Percentiles rank a stretch among this genome's conserved stretches.
Evolutionary conservation across 2,797 vertebrate genomes (phyloP).

Genomic region (Eospalax fontanierii): DNA sequence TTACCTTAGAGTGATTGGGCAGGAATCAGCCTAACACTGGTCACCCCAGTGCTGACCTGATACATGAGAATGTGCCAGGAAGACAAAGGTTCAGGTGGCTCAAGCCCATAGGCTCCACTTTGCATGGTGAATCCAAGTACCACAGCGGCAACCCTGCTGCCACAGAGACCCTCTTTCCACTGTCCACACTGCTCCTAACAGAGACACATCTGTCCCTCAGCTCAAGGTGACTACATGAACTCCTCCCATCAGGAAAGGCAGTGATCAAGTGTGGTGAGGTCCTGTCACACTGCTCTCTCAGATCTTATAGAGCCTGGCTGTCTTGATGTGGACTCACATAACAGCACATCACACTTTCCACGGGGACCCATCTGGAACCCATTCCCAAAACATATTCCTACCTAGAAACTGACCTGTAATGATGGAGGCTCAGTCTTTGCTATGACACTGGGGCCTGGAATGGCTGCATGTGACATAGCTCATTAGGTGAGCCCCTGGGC

Average conservation of each 20-base stretch:
- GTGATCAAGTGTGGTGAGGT: background rate
- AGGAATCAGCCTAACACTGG: background rate
- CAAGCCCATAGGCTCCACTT: accelerated
- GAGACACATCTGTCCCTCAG: background rate
- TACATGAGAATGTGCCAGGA: accelerated
- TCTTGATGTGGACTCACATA: accelerated
- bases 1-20: background rate
- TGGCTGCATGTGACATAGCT: too few species aligned
- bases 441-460: too few species aligned
- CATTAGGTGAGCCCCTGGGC: too few species aligned
- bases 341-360: background rate
- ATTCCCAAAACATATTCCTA: too few species aligned
- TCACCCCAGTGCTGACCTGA: background rate
- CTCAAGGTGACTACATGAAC: accelerated
- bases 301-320: background rate
- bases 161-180: background rate
- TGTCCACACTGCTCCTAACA: background rate
- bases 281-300: too few species aligned
- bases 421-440: too few species aligned
- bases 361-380: too few species aligned
- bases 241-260: background rate
- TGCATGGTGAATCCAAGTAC: background rate
- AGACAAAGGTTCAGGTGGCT: background rate
- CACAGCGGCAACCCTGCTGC: background rate
- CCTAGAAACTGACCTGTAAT: too few species aligned